Conservation (phyloP, 2,888 invertebrate genomes). For the Caenorhabditis angaria region DNA sequence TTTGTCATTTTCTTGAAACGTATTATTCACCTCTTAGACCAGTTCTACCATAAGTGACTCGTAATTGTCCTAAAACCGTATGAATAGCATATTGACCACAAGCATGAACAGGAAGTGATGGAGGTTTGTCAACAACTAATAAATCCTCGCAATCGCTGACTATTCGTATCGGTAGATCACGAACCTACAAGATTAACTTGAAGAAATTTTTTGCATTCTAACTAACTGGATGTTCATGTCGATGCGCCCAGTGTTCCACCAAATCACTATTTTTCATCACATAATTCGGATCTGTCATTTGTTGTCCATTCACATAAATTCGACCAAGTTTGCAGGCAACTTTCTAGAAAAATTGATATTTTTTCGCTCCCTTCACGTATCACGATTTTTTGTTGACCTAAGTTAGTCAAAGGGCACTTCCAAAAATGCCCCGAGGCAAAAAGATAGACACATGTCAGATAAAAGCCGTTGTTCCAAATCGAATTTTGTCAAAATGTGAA, state of each 20-base stretch:
- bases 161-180: constrained; percentile 89
- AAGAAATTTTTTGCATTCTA: background rate
- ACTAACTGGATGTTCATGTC: constrained; percentile 68
- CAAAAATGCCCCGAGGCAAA: background rate
- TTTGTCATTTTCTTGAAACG: background rate
- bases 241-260: constrained; percentile 65
- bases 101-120: constrained; percentile 79
- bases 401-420: background rate
- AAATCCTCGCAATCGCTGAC: constrained; percentile 97
- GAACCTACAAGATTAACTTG: constrained; percentile 75
- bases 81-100: constrained; percentile 98
- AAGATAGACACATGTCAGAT: constrained; percentile 2
- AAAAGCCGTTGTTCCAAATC: background rate
- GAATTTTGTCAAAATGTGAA: background rate
- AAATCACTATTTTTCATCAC: constrained; percentile 80
- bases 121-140: constrained; percentile 81
- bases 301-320: constrained; percentile 90
- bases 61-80: constrained; percentile 92
- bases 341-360: constrained; percentile 75
- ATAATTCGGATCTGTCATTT: constrained; percentile 83
- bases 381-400: background rate
- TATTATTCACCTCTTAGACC: constrained; percentile 59
- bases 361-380: background rate
- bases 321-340: constrained; percentile 89
- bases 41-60: constrained; percentile 85